Evolutionary conservation across 2,888 invertebrate species (phyloP).

Genomic region (Urechis unicinctus): DNA sequence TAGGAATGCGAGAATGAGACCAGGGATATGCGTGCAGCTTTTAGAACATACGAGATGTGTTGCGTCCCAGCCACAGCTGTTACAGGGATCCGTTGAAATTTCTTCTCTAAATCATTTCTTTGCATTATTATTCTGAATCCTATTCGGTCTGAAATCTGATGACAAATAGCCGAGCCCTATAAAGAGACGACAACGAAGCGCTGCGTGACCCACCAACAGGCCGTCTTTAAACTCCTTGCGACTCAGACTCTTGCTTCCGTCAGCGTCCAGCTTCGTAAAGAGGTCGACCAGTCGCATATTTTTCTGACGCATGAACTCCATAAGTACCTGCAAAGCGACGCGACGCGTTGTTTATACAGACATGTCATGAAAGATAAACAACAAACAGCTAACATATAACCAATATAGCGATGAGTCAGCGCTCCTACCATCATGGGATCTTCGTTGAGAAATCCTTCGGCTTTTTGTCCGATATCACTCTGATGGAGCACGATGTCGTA

Average conservation of each 20-base stretch:
- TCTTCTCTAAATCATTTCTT: background rate
- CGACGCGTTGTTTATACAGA: no score
- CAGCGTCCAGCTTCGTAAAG: slow-evolving; percentile 1
- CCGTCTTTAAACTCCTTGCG: slow-evolving; percentile 1
- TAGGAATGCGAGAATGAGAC: no score
- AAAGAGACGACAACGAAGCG: no score
- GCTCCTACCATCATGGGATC: background rate
- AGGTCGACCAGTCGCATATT: slow-evolving; percentile 3
- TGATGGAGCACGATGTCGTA: background rate
- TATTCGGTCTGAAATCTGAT: background rate
- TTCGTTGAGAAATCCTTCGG: background rate
- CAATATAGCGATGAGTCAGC: no score
- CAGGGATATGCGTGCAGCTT: no score
- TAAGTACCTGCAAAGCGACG: slow-evolving; percentile 12
- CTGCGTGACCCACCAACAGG: slow-evolving; percentile 1
- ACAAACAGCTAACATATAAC: no score
- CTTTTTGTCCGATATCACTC: background rate
- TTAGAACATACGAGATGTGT: no score
- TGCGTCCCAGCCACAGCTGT: no score
- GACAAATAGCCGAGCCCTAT: background rate
- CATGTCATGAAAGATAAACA: no score
- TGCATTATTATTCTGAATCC: background rate
- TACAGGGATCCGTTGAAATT: no score
- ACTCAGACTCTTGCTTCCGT: slow-evolving; percentile 1
- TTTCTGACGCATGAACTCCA: slow-evolving; percentile 4